Base-by-base conservation (phyloP, 1,140 invertebrate genomes). In the Tetragnatha versicolor region DNA sequence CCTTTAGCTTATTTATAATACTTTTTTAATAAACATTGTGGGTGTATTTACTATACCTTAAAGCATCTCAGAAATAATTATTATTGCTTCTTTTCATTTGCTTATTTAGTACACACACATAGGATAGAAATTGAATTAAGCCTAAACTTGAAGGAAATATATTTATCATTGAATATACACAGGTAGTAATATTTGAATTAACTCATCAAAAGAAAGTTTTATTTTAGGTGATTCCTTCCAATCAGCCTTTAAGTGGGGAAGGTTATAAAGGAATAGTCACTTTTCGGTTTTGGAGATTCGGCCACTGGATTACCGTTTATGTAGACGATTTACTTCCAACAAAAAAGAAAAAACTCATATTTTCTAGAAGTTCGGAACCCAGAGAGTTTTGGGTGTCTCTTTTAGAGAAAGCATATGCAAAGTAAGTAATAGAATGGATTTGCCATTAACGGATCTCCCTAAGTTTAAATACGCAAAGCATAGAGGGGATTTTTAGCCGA, bases 331-430 rank as follows among this genome's bases (percentile, higher is more conserved):
- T 90, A 69, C 85, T 94, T 49, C 93, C 93, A 37, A 93, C 91
- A 1, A 88, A 88, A 81, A 88, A 90, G 81, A 91, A 91, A 35
- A 86, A 91, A 83, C 87, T 93, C 0, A 85, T 93, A 20, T 92
- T 91, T 84, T 88, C 92, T 72, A 91, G 92, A 81, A 92, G 91
- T 31, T 88, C 89, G 3, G 89, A 91, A 79, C 88, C 89, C 1
- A 90, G 91, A 39, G 91, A 93, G 83, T 94, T 94, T 85, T 94
- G 93, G 93, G 90, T 90, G 12, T 90, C 92, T 1, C 85, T 94
- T 9, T 84, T 94, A 33, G 93, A 94, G 85, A 94, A 94, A 86
- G 93, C 93, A 9, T 94, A 94, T 85, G 92, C 93, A 51, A 94
- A 94, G 86, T 81, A 77, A 77, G 72, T 65, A 20, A 17, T 39